Evolutionary conservation across 2,888 invertebrate species (phyloP), one percentile per base, ranked within the genome.

Genomic region (Tholera decimalis): DNA sequence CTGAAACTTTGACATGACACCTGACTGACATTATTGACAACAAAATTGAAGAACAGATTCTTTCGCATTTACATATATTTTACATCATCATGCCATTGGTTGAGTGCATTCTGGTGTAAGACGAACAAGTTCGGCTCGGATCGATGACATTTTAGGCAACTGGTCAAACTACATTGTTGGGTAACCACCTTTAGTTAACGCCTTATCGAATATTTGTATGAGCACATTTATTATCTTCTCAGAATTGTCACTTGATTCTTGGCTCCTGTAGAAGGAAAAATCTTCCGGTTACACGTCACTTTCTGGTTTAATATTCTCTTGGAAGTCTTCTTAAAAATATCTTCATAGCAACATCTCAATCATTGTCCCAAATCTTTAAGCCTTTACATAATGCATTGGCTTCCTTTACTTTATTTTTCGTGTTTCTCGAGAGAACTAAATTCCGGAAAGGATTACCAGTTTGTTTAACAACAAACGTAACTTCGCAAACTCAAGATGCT

Each of bases 131-230:
- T 68, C 58, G 53, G 41, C 33, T 26, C 54, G 56, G 53, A 76
- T 65, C 73, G 72, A 71, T 81, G 83, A 66, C 82, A 82, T 80
- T 79, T 73, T 63, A 59, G 64, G 41, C 46, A 76, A 79, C 79
- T 71, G 56, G 78, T 73, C 73, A 28, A 46, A 83, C 82, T 69
- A 69, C 84, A 84, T 83, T 81, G 58, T 73, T 82, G 65, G 46
- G 58, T 71, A 71, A 68, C 72, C 51, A 73, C 68, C 53, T 73
- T 71, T 65, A 60, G 77, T 74, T 65, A 76, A 63, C 24, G 55
- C 53, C 41, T 49, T 68, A 58, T 37, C 41, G 51, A 65, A 39
- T 69, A 9, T 39, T 39, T 55, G 22, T 59, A 35, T 35, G 35
- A 39, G 28, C 50, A 24, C n/a, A 65, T 57, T 54, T 46, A 58